phyloP scores from a whole-genome alignment of 2,888 invertebrate species.

The Aplocera efformata region DNA sequence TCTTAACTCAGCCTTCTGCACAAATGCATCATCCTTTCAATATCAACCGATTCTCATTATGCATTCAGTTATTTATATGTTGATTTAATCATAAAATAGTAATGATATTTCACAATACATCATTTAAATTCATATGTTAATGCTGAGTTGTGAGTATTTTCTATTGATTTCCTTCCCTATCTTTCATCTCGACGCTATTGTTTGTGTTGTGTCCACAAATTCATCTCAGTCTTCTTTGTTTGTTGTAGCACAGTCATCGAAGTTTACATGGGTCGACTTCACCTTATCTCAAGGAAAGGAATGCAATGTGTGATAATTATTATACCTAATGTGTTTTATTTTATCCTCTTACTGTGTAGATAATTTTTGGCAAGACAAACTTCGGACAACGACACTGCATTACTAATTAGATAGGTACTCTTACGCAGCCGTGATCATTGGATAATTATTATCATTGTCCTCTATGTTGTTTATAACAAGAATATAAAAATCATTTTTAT shows the following conservation, averaged over 20 bases:
- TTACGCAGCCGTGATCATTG: too few species aligned
- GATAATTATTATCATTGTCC: too few species aligned
- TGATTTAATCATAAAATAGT: slow-evolving; percentile 18
- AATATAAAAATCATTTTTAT: too few species aligned
- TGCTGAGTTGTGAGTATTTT: slow-evolving; percentile 23
- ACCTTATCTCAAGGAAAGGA: slow-evolving; percentile 56
- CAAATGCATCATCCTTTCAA: too few species aligned
- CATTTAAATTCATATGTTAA: slow-evolving; percentile 25
- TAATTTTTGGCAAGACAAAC: slow-evolving; percentile 17
- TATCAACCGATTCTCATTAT: neutral
- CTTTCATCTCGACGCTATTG: slow-evolving; percentile 29
- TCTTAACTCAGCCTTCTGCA: too few species aligned
- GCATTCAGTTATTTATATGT: slow-evolving; percentile 25
- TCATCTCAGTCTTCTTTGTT: slow-evolving; percentile 50
- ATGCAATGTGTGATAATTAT: slow-evolving; percentile 57
- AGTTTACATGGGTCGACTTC: slow-evolving; percentile 39
- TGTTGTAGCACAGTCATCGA: slow-evolving; percentile 44
- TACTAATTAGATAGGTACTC: neutral
- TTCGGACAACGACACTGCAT: slow-evolving; percentile 3
- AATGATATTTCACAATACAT: slow-evolving; percentile 15
- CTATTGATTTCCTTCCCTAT: slow-evolving; percentile 42
- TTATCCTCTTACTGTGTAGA: neutral
- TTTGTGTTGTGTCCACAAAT: slow-evolving; percentile 38
- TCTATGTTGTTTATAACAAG: too few species aligned
- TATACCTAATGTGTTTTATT: slow-evolving; percentile 38